A percentile compares a stretch with the other conserved stretches of the same genome.
Evolutionary conservation across 2,113 vertebrate genomes (phyloP).

Genomic region (Acanthisitta chloris): DNA sequence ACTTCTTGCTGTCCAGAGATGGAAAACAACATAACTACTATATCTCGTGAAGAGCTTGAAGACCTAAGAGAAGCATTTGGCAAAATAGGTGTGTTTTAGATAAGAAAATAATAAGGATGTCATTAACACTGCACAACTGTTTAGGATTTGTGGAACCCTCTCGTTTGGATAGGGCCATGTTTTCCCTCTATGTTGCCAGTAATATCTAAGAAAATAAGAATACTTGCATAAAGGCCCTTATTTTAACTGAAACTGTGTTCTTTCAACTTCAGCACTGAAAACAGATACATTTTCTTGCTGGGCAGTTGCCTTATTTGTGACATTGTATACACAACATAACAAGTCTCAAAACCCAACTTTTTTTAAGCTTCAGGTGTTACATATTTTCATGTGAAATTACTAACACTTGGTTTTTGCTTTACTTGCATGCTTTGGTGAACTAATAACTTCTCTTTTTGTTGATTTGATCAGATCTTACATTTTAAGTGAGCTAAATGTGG

Average conservation of each 20-base stretch:
- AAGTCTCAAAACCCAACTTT: background rate
- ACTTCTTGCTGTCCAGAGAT: slow-evolving; percentile 63
- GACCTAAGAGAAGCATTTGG: slow-evolving; percentile 91
- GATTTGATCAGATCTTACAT: background rate
- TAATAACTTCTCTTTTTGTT: background rate
- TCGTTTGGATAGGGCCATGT: background rate
- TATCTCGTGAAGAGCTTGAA: slow-evolving; percentile 90
- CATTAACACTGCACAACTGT: background rate
- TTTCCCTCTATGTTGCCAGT: background rate
- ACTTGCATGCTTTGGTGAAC: background rate
- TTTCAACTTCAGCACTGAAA: background rate
- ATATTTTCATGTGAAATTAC: background rate
- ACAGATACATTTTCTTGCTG: background rate
- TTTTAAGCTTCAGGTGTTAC: background rate
- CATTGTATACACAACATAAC: background rate
- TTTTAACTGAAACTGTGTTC: background rate
- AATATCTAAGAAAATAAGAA: background rate
- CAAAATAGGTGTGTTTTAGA: slow-evolving; percentile 85
- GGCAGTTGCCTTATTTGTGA: background rate
- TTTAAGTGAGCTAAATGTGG: slow-evolving; percentile 36
- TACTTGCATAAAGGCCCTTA: background rate
- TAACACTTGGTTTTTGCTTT: background rate
- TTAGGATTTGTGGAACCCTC: background rate
- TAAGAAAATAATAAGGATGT: background rate
- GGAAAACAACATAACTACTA: slow-evolving; percentile 87